Conservation (phyloP, 1,140 invertebrate genomes). For the Planococcus citri region DNA sequence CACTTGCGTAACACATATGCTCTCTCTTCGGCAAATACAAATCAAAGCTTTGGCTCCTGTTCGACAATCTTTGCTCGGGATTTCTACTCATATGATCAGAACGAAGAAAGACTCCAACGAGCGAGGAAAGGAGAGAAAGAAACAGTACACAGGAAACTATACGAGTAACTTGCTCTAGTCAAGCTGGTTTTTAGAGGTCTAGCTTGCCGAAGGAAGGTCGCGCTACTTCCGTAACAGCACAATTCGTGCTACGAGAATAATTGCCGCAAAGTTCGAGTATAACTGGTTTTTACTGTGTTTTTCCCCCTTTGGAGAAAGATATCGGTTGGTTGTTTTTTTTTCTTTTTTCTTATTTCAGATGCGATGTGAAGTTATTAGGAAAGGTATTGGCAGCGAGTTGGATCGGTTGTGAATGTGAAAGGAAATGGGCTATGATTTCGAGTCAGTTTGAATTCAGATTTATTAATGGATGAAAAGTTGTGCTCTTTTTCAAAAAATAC, state of each 20-base stretch:
- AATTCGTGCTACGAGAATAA: not conserved
- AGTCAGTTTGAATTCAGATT: no score
- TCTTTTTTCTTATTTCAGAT: no score
- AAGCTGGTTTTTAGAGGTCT: not conserved
- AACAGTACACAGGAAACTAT: not conserved
- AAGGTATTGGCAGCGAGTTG: no score
- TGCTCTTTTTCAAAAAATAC: no score
- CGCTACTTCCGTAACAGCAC: not conserved
- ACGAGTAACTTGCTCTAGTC: not conserved
- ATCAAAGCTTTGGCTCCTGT: not conserved
- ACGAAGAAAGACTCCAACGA: no score
- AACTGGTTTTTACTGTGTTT: not conserved
- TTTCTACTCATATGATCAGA: no score
- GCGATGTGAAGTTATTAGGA: no score
- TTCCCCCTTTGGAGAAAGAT: not conserved
- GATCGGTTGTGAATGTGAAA: no score
- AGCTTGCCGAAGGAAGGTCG: not conserved
- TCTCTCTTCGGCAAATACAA: not conserved
- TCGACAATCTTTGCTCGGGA: not conserved
- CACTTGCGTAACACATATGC: not conserved
- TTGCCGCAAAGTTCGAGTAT: not conserved
- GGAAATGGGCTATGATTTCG: no score
- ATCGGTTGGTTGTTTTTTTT: no score
- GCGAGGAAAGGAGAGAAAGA: not conserved
- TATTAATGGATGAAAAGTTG: no score